phyloP scores from a whole-genome alignment of 2,888 invertebrate species.

The Rhopalosiphum nymphaeae region DNA sequence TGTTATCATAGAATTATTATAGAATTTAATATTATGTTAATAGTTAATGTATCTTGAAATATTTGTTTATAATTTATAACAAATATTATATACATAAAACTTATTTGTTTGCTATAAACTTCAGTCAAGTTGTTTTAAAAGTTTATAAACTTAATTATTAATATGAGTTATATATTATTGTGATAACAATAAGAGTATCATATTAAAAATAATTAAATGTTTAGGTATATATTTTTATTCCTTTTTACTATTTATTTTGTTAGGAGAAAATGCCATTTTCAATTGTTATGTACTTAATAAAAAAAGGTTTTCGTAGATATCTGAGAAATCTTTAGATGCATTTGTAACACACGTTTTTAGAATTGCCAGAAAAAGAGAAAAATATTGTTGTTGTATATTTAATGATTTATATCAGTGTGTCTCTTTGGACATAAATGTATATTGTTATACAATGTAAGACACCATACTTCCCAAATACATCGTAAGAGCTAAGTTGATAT shows the following conservation, averaged over 20 bases:
- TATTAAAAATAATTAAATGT: conserved; percentile 16
- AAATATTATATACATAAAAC: conserved; percentile 6
- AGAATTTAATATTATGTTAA: background rate
- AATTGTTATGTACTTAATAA: background rate
- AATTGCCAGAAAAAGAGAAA: background rate
- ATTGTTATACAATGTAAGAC: conserved; percentile 3
- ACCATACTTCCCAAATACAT: background rate
- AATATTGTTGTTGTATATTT: conserved; percentile 32
- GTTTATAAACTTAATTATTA: conserved; percentile 45
- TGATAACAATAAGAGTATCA: background rate
- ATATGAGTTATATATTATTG: conserved; percentile 1
- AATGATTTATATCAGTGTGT: conserved; percentile 7
- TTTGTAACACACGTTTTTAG: background rate
- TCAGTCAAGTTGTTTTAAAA: conserved; percentile 37
- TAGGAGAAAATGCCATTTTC: background rate
- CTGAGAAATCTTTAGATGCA: background rate
- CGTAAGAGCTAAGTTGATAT: background rate
- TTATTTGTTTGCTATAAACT: conserved; percentile 28
- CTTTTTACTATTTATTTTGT: background rate
- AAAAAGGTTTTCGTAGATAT: conserved; percentile 34
- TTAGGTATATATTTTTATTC: background rate
- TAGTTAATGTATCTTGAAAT: background rate
- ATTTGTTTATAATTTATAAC: conserved; percentile 26
- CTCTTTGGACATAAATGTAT: background rate
- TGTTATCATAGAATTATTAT: background rate